Evolutionary conservation across 1,140 invertebrate species (phyloP), one percentile per base, ranked within the genome.

Genomic region (Drosophila subobscura): DNA sequence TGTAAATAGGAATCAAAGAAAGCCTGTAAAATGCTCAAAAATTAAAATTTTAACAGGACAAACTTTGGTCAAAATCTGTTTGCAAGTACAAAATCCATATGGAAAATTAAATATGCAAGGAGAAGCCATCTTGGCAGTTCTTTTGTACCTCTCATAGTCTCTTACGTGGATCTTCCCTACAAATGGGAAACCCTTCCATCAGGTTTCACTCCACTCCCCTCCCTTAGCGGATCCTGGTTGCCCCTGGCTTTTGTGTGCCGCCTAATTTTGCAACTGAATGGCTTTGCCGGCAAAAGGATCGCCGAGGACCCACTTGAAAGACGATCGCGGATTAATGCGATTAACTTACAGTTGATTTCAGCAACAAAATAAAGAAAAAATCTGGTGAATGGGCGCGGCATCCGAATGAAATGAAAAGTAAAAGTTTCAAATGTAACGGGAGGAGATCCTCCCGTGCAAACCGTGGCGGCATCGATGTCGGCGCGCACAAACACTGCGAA

Each of bases 291-390:
- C 58, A 84, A 86, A 80, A 64, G 77, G 65, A 78, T 86, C 65
- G 27, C 40, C 23, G 12, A 47, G 68, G 56, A 64, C 65, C 63
- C 77, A 81, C 81, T 86, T 85, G 81, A 85, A 85, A 85, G 85
- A 64, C 74, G 81, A 85, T 85, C 81, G 78, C 77, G 70, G 81
- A 85, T 85, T 85, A 85, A 85, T 85, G 81, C 65, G 81, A 85
- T 85, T 85, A 85, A 81, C 81, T 71, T 84, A 88, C 83, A 88
- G 83, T 88, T 85, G 81, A 85, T 85, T 85, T 85, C 80, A 79
- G 67, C 59, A 52, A 40, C 77, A 61, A 65, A 55, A 70, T 70
- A 56, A 75, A 55, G 40, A 56, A 6, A 33, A 29, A 7, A 7
- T 12, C 12, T 20, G n/a, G 23, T 20, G 49, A 41, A 68, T 54